Evolutionary conservation across 2,797 vertebrate genomes (phyloP), one percentile per base, ranked within the genome.

Genomic region (Chloroceryle inda): DNA sequence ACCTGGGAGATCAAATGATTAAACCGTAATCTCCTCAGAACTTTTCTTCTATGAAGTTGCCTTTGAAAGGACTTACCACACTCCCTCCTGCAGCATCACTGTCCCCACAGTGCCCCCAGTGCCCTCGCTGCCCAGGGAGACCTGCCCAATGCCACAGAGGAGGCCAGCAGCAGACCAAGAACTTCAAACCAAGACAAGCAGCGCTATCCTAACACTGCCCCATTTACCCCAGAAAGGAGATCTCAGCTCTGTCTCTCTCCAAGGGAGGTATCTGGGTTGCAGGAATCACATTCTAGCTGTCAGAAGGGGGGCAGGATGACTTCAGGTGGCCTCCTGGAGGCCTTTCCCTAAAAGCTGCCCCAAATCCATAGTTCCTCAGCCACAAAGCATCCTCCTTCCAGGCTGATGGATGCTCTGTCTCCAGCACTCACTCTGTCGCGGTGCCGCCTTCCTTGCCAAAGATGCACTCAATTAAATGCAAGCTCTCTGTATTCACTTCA

Each of bases 71-170:
- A 27, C 59, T 86, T 74, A 8, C 24, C 5, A 1, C 17, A 1
- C 53, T 72, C n/a, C 67, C 29, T 49, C 26, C 27, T 45, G 53
- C 62, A 67, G 37, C 45, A 4, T 16, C 3, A 0, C 33, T 13
- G 4, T 21, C 29, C 61, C 62, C 6, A 4, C 76, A 67, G 62
- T 1, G 2, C 6, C n/a, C 35, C 8, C 0, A 0, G 3, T 11
- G n/a, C 21, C n/a, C 44, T 72, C 73, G 42, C 19, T 17, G 6
- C 17, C 35, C 17, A 4, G 27, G 29, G n/a, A 66, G 49, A 47
- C 8, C 24, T 11, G 17, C 6, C 38, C 49, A 22, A 0, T 5
- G 29, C 33, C 49, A 18, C 52, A 47, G 35, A 33, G 27, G 15
- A 42, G 23, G 19, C 19, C 10, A 5, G 11, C 22, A 52, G 21